A percentile compares a stretch with the other conserved stretches of the same genome.
These are phyloP conservation scores for Isaurus tuberculatus DNA, from an alignment of 92 coral and sea anemone genomes.

Conservation along the genomic window DNA sequence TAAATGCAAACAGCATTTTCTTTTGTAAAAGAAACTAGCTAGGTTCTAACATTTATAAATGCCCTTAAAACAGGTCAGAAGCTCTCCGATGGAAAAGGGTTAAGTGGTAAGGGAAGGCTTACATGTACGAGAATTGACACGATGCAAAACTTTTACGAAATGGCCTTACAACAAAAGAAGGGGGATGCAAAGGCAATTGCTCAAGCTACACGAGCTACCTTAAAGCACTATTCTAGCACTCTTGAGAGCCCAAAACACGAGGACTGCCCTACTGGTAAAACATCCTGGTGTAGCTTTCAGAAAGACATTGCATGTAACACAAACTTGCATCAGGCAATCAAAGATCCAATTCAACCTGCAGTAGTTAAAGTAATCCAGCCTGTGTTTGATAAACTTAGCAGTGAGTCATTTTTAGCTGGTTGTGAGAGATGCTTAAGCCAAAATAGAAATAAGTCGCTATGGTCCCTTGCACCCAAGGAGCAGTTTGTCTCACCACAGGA, in stretches of 20 bases:
- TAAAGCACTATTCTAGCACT: slow-evolving; percentile 59
- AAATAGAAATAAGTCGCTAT: slow-evolving; percentile 56
- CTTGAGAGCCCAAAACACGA: slow-evolving; percentile 59
- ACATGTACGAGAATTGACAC: no score
- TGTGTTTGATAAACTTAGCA: slow-evolving; percentile 56
- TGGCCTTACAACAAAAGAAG: slow-evolving; percentile 50
- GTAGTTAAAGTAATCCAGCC: slow-evolving; percentile 51
- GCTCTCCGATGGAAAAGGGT: slow-evolving; percentile 20
- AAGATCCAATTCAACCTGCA: slow-evolving; percentile 64
- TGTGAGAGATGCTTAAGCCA: slow-evolving; percentile 62
- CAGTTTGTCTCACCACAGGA: slow-evolving; percentile 56
- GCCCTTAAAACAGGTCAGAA: slow-evolving; percentile 19
- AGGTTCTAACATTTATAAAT: background rate
- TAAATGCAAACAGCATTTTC: background rate
- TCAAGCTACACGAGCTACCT: slow-evolving; percentile 55
- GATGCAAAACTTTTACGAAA: slow-evolving; percentile 55
- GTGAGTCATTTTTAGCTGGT: slow-evolving; percentile 60
- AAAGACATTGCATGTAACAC: slow-evolving; percentile 43
- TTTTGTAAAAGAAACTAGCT: no score
- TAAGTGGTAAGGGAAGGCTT: slow-evolving; percentile 40
- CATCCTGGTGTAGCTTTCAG: slow-evolving; percentile 67
- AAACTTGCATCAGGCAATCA: slow-evolving; percentile 45
- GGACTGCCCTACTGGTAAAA: slow-evolving; percentile 56
- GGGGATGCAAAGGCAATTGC: slow-evolving; percentile 59
- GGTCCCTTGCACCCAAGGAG: slow-evolving; percentile 70